Percentiles rank a stretch among this genome's conserved stretches.
Evolutionary conservation across 1,140 invertebrate genomes (phyloP).

Genomic region (Zaprionus africanus): DNA sequence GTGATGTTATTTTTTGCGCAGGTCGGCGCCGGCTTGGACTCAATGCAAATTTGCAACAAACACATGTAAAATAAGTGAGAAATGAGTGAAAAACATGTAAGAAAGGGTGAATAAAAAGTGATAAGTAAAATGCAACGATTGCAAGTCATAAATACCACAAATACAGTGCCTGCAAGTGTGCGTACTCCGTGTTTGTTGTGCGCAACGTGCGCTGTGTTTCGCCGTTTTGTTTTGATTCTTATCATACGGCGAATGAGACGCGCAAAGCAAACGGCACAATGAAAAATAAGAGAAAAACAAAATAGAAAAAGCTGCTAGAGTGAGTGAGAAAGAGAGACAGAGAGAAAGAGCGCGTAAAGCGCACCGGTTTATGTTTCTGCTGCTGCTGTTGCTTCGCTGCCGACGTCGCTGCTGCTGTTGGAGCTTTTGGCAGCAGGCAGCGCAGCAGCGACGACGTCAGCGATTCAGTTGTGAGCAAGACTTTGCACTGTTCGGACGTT

Average conservation of each 20-base stretch:
- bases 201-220: slow-evolving; percentile 59
- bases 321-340: slow-evolving; percentile 3
- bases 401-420: slow-evolving; percentile 12
- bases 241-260: slow-evolving; percentile 63
- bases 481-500: slow-evolving; percentile 62
- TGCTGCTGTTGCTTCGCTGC: not conserved
- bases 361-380: slow-evolving; percentile 9
- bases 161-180: not conserved
- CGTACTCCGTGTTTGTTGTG: slow-evolving; percentile 1
- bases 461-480: slow-evolving; percentile 60
- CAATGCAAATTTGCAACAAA: not conserved
- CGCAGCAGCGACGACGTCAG: slow-evolving; percentile 25
- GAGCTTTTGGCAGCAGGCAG: slow-evolving; percentile 44
- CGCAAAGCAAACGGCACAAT: slow-evolving; percentile 54
- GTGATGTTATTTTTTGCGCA: not conserved
- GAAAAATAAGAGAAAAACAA: slow-evolving; percentile 74
- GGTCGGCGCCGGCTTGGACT: not conserved
- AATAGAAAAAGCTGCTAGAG: slow-evolving; percentile 59
- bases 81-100: not conserved
- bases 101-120: not conserved
- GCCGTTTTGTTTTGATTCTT: slow-evolving; percentile 80
- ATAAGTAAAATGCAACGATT: too few relatives aligned
- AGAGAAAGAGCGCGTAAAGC: slow-evolving; percentile 36
- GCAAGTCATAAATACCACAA: not conserved
- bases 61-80: not conserved